Conservation (phyloP, 1,140 invertebrate species). For the Drosophila willistoni region DNA sequence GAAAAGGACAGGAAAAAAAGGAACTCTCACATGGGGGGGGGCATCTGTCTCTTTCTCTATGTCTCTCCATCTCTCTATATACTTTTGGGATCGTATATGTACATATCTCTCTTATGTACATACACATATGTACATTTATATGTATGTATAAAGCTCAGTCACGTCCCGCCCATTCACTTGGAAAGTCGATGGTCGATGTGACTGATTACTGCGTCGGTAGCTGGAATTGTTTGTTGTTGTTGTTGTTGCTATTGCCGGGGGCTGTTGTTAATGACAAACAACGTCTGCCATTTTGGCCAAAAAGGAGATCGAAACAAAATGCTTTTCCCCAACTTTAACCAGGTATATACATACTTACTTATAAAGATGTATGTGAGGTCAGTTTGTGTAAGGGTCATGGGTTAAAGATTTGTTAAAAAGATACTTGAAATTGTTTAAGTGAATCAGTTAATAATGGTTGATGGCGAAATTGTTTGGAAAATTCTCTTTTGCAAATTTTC, state of each 20-base stretch:
- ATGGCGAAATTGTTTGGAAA: no score
- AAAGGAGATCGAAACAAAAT: constrained; percentile 41
- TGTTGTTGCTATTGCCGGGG: constrained; percentile 25
- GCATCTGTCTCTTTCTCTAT: no score
- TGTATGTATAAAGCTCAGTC: constrained; percentile 55
- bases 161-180: constrained; percentile 79
- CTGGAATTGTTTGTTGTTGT: constrained; percentile 37
- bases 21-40: constrained; percentile 7
- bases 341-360: not conserved
- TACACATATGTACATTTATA: not conserved
- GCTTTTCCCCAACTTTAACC: constrained; percentile 18
- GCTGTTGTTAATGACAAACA: constrained; percentile 71
- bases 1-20: constrained; percentile 45
- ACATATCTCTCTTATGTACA: constrained; percentile 25
- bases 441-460: no score
- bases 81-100: constrained; percentile 12
- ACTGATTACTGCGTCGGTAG: constrained; percentile 74
- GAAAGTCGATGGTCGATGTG: constrained; percentile 79
- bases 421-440: not conserved
- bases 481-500: no score
- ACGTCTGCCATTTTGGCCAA: constrained; percentile 72
- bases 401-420: constrained; percentile 1
- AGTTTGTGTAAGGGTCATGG: constrained; percentile 8
- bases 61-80: constrained; percentile 8
- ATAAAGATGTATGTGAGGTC: not conserved